phyloP scores from a whole-genome alignment of 1,140 invertebrate genomes.

The Formica exsecta region DNA sequence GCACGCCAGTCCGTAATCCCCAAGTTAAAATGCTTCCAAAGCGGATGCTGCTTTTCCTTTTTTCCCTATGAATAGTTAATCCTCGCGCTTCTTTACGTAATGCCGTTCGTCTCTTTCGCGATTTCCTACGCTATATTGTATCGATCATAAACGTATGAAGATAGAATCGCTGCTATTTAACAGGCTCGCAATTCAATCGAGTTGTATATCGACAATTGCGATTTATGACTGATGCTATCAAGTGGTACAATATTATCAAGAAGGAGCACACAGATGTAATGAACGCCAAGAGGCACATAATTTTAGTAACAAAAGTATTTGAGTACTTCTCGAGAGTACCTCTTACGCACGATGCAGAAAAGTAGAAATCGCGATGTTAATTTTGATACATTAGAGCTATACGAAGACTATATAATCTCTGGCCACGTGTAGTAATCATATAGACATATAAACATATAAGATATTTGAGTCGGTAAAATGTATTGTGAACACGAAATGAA shows the following conservation, averaged over 20 bases:
- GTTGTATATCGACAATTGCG: conserved; percentile 1
- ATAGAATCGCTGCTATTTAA: conserved; percentile 1
- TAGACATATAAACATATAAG: neutral
- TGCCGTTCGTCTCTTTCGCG: neutral
- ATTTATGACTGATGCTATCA: neutral
- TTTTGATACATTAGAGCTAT: neutral
- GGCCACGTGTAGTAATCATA: conserved; percentile 4
- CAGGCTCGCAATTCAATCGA: conserved; percentile 19
- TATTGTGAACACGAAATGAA: neutral
- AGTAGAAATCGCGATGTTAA: neutral
- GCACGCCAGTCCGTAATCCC: conserved; percentile 10
- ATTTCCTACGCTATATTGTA: neutral
- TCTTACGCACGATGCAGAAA: neutral
- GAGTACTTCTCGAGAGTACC: neutral
- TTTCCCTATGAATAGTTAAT: neutral
- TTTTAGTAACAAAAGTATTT: neutral
- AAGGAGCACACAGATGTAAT: neutral
- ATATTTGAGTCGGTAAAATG: neutral
- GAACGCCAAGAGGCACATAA: neutral
- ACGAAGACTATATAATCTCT: conserved; percentile 20
- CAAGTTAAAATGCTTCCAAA: conserved; percentile 30
- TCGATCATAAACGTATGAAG: neutral
- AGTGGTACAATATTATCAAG: neutral
- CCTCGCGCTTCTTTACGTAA: neutral
- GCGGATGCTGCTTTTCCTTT: conserved; percentile 5